Conservation (phyloP, 2,888 invertebrate genomes). For the Galeruca laticollis region DNA sequence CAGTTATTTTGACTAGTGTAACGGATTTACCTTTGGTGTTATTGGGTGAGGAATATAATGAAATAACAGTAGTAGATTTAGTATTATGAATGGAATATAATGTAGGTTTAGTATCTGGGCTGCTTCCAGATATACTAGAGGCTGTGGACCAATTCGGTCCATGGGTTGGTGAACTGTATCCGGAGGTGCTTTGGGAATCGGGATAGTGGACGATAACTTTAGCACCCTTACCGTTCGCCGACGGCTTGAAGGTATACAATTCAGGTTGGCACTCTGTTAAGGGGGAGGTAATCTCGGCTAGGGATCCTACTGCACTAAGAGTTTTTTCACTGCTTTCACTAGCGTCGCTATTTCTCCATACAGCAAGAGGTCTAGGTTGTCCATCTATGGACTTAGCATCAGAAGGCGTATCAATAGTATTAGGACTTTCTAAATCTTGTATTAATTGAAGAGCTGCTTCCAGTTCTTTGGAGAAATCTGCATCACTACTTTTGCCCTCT, state of each 20-base stretch:
- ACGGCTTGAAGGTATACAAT: slow-evolving; percentile 59
- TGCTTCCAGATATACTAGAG: slow-evolving; percentile 64
- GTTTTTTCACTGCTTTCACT: slow-evolving; percentile 65
- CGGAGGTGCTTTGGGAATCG: slow-evolving; percentile 68
- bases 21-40: slow-evolving; percentile 62
- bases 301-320: slow-evolving; percentile 65
- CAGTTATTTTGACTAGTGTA: slow-evolving; percentile 65
- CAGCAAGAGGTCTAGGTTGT: slow-evolving; percentile 56
- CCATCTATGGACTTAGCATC: slow-evolving; percentile 59
- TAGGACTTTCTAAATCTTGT: slow-evolving; percentile 68
- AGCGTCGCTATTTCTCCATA: slow-evolving; percentile 63
- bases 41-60: slow-evolving; percentile 60
- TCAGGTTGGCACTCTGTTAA: slow-evolving; percentile 60
- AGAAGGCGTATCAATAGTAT: slow-evolving; percentile 67
- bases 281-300: slow-evolving; percentile 64
- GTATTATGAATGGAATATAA: slow-evolving; percentile 66
- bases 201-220: slow-evolving; percentile 63
- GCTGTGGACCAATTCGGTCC: slow-evolving; percentile 64
- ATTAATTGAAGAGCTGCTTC: slow-evolving; percentile 68
- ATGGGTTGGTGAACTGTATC: slow-evolving; percentile 68
- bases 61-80: slow-evolving; percentile 66
- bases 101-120: slow-evolving; percentile 60
- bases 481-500: slow-evolving; percentile 65
- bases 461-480: slow-evolving; percentile 68
- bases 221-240: slow-evolving; percentile 61